Percentiles rank a stretch among this genome's conserved stretches.
Conservation (phyloP, 2,113 vertebrate species). For the Fulica atra region DNA sequence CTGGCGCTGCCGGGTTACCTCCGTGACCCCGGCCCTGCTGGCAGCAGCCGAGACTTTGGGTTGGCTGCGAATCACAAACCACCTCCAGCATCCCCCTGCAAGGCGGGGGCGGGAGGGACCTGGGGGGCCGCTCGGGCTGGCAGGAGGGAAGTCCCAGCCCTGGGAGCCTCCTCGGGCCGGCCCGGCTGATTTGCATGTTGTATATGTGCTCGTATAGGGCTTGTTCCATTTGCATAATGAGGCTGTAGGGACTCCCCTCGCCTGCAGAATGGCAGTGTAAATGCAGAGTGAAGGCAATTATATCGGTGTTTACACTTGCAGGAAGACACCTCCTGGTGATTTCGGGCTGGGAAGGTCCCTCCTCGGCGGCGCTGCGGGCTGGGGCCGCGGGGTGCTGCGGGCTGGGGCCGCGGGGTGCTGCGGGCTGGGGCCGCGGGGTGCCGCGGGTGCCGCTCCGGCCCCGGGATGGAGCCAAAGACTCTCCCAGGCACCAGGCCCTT, state of each 20-base stretch:
- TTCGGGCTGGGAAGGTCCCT: conserved; percentile 12
- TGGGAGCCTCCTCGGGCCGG: conserved; percentile 23
- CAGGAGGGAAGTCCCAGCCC: conserved; percentile 56
- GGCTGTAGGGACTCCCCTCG: conserved; percentile 23
- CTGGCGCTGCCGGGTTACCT: background rate
- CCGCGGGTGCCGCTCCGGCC: too few species aligned
- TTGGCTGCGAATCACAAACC: background rate
- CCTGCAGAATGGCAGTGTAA: conserved; percentile 14
- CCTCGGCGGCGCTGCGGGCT: background rate
- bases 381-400: too few species aligned
- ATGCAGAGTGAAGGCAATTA: conserved; percentile 39
- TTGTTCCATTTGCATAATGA: conserved; percentile 61
- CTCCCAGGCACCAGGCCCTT: background rate
- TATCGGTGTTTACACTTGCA: conserved; percentile 19
- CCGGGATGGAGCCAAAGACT: background rate
- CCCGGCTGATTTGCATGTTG: conserved; percentile 38
- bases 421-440: too few species aligned
- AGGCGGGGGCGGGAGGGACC: too few species aligned
- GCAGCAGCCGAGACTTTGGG: background rate
- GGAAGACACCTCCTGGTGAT: conserved; percentile 21
- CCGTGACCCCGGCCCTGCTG: background rate
- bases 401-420: too few species aligned
- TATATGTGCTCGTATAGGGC: background rate
- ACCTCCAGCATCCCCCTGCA: background rate
- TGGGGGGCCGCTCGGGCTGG: too few species aligned